Conservation (phyloP, 2,888 invertebrate genomes). For the Zygothrica quintamaculata region DNA sequence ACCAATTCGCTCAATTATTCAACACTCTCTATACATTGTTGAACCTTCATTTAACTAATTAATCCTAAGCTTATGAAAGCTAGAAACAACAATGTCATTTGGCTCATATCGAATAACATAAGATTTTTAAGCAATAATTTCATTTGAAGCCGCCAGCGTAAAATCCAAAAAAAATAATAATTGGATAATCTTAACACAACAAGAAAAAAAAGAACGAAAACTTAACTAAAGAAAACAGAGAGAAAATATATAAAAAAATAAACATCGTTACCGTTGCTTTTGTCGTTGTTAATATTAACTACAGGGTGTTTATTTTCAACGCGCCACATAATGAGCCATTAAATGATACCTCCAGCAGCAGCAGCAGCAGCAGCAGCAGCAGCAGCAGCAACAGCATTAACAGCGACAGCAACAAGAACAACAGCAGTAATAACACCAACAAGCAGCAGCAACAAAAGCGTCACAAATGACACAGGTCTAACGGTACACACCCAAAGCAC, state of each 20-base stretch:
- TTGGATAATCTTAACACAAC: constrained; percentile 57
- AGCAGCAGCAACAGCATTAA: constrained; percentile 42
- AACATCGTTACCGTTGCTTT: background rate
- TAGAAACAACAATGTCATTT: too few species aligned
- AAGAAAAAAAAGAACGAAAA: too few species aligned
- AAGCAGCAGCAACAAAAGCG: constrained; percentile 45
- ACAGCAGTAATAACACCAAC: constrained; percentile 1
- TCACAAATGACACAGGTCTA: constrained; percentile 62
- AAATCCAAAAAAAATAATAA: constrained; percentile 54
- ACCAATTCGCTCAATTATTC: too few species aligned
- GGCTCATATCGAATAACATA: constrained; percentile 7
- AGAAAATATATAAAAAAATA: constrained; percentile 6
- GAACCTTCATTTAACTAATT: too few species aligned
- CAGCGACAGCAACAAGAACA: background rate
- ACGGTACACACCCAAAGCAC: constrained; percentile 24
- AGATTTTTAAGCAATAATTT: background rate
- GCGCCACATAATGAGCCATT: constrained; percentile 62
- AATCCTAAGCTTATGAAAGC: too few species aligned
- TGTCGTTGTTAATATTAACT: constrained; percentile 6
- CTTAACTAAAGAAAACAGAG: constrained; percentile 44
- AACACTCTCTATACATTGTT: too few species aligned
- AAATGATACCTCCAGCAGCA: constrained; percentile 45
- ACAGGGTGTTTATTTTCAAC: constrained; percentile 41
- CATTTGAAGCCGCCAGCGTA: background rate
- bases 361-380: constrained; percentile 29